A percentile compares a stretch with the other conserved stretches of the same genome.
These are phyloP conservation scores for Drosophila rufa DNA, from an alignment of 1,140 invertebrate genomes.

Conservation along the genomic window DNA sequence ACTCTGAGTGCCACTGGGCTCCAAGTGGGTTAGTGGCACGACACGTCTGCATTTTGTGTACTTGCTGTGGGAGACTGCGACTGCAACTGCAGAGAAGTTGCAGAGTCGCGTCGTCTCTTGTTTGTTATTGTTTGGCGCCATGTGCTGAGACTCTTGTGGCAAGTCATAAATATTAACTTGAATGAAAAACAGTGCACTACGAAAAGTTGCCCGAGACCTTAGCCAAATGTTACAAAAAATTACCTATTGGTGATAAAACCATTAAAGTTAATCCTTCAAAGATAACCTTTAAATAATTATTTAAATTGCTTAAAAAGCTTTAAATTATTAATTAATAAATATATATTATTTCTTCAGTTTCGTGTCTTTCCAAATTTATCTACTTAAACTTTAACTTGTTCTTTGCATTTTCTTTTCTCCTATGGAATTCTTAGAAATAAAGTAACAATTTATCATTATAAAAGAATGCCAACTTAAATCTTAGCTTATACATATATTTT, in stretches of 20 bases:
- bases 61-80: constrained; percentile 56
- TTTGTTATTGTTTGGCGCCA: constrained; percentile 62
- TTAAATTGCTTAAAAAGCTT: not conserved
- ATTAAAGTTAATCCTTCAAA: too few species aligned
- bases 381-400: too few species aligned
- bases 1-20: constrained; percentile 10
- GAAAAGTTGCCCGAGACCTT: not conserved
- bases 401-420: too few species aligned
- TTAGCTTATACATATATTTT: too few species aligned
- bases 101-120: constrained; percentile 30
- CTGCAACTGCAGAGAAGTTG: constrained; percentile 34
- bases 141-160: constrained; percentile 43
- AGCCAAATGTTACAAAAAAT: not conserved
- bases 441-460: too few species aligned
- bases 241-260: too few species aligned
- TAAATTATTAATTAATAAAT: not conserved
- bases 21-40: constrained; percentile 78
- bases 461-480: too few species aligned
- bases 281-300: too few species aligned
- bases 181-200: constrained; percentile 6
- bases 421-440: too few species aligned
- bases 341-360: not conserved
- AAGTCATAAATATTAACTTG: constrained; percentile 61
- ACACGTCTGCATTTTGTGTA: constrained; percentile 55
- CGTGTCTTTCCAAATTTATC: not conserved